These are phyloP conservation scores for Mythimna pallens DNA, from an alignment of 2,888 invertebrate species.

Conservation along the genomic window DNA sequence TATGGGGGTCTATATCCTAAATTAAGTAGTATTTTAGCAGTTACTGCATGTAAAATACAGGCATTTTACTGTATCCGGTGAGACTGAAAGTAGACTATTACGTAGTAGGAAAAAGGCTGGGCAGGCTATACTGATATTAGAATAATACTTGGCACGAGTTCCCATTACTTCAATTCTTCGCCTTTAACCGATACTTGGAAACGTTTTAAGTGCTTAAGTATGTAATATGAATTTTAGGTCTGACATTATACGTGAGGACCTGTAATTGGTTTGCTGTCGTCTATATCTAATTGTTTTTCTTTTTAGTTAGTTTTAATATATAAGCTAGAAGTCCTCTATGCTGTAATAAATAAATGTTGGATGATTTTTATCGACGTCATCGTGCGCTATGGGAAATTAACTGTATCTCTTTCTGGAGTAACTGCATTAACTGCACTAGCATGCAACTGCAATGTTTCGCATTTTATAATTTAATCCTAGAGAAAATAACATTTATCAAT, in stretches of 20 bases:
- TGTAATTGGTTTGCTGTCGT: slow-evolving; percentile 18
- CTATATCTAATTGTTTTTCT: slow-evolving; percentile 4
- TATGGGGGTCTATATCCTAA: no score
- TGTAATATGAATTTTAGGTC: no score
- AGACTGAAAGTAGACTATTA: not conserved
- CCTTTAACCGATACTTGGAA: slow-evolving; percentile 24
- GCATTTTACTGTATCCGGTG: not conserved
- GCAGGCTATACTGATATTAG: slow-evolving; percentile 14
- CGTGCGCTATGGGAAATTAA: slow-evolving; percentile 20
- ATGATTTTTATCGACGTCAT: no score
- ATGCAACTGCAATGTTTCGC: slow-evolving; percentile 1
- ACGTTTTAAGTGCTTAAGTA: not conserved
- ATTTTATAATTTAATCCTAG: not conserved
- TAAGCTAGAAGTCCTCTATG: no score
- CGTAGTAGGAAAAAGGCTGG: not conserved
- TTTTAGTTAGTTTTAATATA: no score
- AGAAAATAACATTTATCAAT: not conserved
- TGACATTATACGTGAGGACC: no score
- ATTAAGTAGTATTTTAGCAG: not conserved
- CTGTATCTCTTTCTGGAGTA: slow-evolving; percentile 5
- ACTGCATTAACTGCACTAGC: no score
- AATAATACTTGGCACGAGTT: slow-evolving; percentile 25
- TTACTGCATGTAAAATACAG: not conserved
- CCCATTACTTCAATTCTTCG: slow-evolving; percentile 20
- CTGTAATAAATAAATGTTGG: no score